Conservation (phyloP, 2,888 invertebrate species). For the Dusona sp. region DNA sequence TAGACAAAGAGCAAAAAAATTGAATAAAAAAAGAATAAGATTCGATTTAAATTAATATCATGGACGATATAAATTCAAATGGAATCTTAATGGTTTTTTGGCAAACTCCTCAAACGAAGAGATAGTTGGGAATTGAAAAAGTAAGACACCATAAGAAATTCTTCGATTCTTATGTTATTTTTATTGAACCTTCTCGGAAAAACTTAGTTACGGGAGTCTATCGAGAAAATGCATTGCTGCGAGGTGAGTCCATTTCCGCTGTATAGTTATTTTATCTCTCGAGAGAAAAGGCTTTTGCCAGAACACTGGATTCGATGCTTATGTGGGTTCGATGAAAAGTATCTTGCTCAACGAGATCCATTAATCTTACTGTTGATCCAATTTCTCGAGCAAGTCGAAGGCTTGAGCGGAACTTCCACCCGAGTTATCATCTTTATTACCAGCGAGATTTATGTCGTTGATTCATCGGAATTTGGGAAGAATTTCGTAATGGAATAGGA, state of each 20-base stretch:
- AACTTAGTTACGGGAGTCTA: neutral
- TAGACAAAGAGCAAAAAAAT: too few species aligned
- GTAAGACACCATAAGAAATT: too few species aligned
- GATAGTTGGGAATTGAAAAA: too few species aligned
- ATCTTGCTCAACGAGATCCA: neutral
- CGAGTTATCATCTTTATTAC: neutral
- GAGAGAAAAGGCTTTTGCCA: neutral
- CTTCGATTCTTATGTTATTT: too few species aligned
- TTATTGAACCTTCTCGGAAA: neutral
- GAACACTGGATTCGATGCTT: neutral
- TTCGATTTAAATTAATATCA: too few species aligned
- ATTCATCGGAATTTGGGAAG: neutral
- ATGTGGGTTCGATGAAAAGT: neutral
- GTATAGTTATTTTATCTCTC: neutral
- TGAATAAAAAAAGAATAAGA: too few species aligned
- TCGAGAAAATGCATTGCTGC: neutral
- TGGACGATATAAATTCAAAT: too few species aligned
- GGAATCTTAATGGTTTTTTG: too few species aligned
- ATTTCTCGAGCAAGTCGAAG: neutral
- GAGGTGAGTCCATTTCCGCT: neutral
- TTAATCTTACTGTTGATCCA: conserved; percentile 4
- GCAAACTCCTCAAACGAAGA: too few species aligned
- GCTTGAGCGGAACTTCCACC: neutral
- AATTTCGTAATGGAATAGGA: neutral
- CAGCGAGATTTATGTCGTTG: neutral